A percentile compares a stretch with the other conserved stretches of the same genome.
phyloP scores from a whole-genome alignment of 2,888 invertebrate species.

The Callyntrura guangdongensis region DNA sequence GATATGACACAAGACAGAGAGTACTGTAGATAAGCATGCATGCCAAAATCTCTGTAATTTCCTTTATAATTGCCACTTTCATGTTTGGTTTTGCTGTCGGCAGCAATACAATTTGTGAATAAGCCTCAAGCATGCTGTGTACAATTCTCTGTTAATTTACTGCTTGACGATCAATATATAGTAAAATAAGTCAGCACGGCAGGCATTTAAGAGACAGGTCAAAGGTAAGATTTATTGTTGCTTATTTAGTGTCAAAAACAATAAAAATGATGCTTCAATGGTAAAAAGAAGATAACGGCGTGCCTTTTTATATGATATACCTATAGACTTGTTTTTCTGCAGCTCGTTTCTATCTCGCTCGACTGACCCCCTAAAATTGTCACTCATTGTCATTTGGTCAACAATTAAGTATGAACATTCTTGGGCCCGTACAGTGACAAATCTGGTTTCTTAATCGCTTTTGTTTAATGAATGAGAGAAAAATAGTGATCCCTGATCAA shows the following conservation, averaged over 20 bases:
- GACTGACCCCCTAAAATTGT: constrained; percentile 45
- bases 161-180: constrained; percentile 36
- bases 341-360: background rate
- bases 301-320: background rate
- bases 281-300: constrained; percentile 1
- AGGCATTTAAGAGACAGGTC: constrained; percentile 27
- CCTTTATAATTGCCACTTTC: background rate
- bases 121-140: background rate
- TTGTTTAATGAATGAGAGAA: constrained; percentile 37
- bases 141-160: constrained; percentile 12
- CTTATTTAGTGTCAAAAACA: constrained; percentile 26
- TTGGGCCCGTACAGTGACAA: constrained; percentile 19
- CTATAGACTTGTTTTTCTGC: constrained; percentile 2
- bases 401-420: constrained; percentile 30
- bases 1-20: constrained; percentile 29
- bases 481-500: no score
- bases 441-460: constrained; percentile 49
- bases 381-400: constrained; percentile 42
- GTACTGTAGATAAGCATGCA: constrained; percentile 20
- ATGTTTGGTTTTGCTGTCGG: background rate
- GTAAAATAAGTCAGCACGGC: background rate
- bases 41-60: constrained; percentile 31
- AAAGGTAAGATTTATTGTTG: constrained; percentile 34
- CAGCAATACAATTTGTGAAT: background rate
- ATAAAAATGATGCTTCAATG: constrained; percentile 43